Conservation (phyloP, 2,888 invertebrate genomes). For the Thalpophila matura region DNA sequence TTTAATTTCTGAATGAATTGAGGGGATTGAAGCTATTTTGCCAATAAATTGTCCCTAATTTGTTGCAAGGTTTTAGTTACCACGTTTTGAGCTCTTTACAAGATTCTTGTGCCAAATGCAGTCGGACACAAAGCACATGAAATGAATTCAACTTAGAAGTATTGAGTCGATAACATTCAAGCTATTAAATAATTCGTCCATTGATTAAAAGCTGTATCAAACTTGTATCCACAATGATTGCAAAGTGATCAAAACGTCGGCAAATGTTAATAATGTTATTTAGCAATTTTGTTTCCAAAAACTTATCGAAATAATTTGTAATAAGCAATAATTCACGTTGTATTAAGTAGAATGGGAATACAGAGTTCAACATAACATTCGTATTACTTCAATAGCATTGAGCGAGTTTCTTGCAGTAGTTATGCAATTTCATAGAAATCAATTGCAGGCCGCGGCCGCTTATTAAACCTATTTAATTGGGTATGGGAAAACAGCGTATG, state of each 20-base stretch:
- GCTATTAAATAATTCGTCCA: too few species aligned
- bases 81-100: constrained; percentile 29
- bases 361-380: constrained; percentile 1
- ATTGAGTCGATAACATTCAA: too few species aligned
- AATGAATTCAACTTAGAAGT: too few species aligned
- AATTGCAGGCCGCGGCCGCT: neutral
- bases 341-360: neutral
- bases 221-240: neutral
- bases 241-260: constrained; percentile 30
- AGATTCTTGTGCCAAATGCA: too few species aligned
- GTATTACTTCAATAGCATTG: too few species aligned
- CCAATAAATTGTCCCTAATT: constrained; percentile 36
- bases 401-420: too few species aligned
- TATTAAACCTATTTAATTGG: constrained; percentile 1
- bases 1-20: constrained; percentile 22
- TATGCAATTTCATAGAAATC: constrained; percentile 18
- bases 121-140: too few species aligned
- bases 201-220: too few species aligned
- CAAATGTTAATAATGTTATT: constrained; percentile 22
- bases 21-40: constrained; percentile 30
- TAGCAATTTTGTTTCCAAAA: constrained; percentile 13
- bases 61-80: neutral
- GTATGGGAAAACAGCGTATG: neutral
- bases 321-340: constrained; percentile 29
- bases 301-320: constrained; percentile 11